Percentiles rank a stretch among this genome's conserved stretches.
phyloP scores from a whole-genome alignment of 2,797 vertebrate genomes.

The Octomys mimax region DNA sequence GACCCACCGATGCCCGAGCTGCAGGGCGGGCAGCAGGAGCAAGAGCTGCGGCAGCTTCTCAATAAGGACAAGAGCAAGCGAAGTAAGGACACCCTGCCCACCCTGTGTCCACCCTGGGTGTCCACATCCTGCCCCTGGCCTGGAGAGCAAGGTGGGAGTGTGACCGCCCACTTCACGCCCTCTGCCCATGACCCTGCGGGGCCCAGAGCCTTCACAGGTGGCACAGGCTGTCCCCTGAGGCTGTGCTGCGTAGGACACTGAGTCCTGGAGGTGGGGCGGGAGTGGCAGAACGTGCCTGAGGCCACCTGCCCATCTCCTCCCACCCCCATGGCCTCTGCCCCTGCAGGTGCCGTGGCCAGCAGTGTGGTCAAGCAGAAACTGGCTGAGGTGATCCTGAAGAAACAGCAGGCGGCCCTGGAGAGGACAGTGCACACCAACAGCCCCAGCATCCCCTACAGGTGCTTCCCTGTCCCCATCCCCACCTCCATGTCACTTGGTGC shows the following conservation, averaged over 20 bases:
- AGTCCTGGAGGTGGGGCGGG: accelerated
- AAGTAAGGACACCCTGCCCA: slow-evolving; percentile 89
- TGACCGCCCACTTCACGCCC: not conserved
- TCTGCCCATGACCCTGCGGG: not conserved
- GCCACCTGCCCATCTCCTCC: not conserved
- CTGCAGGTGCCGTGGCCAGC: slow-evolving; percentile 96
- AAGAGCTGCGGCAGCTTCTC: slow-evolving; percentile 91
- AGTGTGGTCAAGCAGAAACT: slow-evolving; percentile 97
- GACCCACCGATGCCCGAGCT: slow-evolving; percentile 89
- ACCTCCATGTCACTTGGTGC: too few relatives aligned
- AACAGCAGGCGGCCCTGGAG: slow-evolving; percentile 96
- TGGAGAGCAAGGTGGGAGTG: not conserved
- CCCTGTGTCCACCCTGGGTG: not conserved
- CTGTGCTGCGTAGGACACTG: not conserved
- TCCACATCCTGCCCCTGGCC: accelerated
- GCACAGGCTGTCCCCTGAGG: not conserved
- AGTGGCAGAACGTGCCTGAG: accelerated
- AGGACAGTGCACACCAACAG: slow-evolving; percentile 91
- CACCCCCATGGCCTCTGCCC: too few relatives aligned
- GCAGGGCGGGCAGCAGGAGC: slow-evolving; percentile 91
- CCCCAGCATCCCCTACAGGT: slow-evolving; percentile 94
- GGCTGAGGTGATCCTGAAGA: slow-evolving; percentile 97
- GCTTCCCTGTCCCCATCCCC: not conserved
- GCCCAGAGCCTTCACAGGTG: not conserved
- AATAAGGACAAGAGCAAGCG: slow-evolving; percentile 94